These are phyloP conservation scores for Hexactinellida sp. DNA, from an alignment of 37 sponge, comb jelly and placozoan genomes.

Conservation along the genomic window DNA sequence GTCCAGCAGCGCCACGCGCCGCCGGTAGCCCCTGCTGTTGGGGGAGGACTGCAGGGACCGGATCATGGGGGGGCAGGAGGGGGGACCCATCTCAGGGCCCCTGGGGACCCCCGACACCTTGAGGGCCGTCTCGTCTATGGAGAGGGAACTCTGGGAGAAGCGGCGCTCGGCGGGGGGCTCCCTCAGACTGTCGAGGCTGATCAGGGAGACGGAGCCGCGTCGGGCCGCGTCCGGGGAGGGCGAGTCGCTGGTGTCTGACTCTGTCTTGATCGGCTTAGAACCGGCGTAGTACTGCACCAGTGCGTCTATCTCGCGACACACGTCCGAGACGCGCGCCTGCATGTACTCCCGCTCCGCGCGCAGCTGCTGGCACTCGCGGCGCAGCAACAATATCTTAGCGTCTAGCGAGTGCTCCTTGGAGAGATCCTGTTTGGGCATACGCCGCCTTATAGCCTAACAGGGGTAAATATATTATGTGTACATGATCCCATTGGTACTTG, in stretches of 20 bases:
- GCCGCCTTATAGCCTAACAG: no score
- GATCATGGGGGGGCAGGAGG: background rate
- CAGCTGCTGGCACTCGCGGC: background rate
- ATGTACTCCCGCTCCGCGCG: background rate
- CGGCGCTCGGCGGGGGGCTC: background rate
- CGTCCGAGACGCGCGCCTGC: background rate
- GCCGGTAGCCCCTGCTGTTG: background rate
- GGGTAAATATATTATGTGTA: no score
- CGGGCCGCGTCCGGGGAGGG: background rate
- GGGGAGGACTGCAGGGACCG: background rate
- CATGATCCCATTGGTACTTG: no score
- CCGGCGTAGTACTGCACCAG: background rate
- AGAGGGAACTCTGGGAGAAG: background rate
- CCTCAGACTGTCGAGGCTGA: background rate
- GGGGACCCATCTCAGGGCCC: background rate
- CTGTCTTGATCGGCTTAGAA: background rate
- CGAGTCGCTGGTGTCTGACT: background rate
- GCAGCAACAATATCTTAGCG: background rate
- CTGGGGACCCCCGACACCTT: background rate
- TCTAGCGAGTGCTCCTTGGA: background rate
- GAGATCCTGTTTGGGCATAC: background rate
- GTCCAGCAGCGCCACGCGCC: background rate
- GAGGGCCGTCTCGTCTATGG: background rate
- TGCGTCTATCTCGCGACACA: background rate
- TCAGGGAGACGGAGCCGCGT: background rate